Evolutionary conservation across 2,113 vertebrate species (phyloP).

Genomic region (Gallinago paraguaiae): DNA sequence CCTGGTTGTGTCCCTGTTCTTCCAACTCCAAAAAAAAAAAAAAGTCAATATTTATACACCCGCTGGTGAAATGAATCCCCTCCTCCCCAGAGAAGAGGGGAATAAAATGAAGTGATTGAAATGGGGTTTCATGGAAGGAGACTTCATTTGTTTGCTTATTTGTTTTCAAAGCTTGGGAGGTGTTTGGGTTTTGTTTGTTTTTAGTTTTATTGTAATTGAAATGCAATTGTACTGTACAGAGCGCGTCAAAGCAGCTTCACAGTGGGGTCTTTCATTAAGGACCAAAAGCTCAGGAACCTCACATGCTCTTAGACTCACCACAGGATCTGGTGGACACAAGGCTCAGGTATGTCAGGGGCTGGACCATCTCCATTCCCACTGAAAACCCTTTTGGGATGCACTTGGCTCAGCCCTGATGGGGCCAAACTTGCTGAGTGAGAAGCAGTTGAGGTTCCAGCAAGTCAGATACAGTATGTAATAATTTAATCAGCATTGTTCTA

Average conservation of each 20-base stretch:
- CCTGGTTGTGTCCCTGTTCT: background rate
- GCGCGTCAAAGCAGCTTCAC: background rate
- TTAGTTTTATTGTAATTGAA: background rate
- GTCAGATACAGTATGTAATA: background rate
- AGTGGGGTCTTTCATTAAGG: background rate
- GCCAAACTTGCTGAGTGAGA: background rate
- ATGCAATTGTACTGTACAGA: background rate
- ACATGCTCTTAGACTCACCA: background rate
- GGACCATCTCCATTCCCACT: background rate
- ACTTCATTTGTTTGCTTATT: background rate
- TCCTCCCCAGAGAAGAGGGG: background rate
- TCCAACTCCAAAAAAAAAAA: background rate
- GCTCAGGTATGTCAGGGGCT: background rate
- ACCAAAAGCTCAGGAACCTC: background rate
- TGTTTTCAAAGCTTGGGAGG: background rate
- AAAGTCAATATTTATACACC: slow-evolving; percentile 55
- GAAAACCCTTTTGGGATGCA: background rate
- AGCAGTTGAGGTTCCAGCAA: background rate
- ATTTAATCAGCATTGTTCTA: background rate
- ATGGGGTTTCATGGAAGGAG: background rate
- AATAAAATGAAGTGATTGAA: slow-evolving; percentile 40
- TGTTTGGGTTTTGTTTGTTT: background rate
- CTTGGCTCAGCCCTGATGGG: background rate
- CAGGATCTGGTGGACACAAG: background rate
- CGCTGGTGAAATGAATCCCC: slow-evolving; percentile 11